phyloP scores from a whole-genome alignment of 2,888 invertebrate species.

The Corbicula japonica region DNA sequence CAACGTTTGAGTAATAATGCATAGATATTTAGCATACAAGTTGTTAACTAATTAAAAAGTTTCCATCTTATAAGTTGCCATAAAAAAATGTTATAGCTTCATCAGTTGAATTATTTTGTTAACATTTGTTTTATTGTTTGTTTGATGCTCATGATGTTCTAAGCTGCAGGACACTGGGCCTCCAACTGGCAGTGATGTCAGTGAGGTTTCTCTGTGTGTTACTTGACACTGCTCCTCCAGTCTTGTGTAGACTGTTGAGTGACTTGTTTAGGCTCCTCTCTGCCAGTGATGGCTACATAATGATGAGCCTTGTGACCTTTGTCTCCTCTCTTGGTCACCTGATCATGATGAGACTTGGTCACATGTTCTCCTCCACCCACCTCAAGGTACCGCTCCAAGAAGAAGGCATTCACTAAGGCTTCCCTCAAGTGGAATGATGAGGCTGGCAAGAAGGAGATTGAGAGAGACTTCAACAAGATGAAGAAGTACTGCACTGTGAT shows the following conservation, averaged over 20 bases:
- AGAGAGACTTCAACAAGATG: slow-evolving; percentile 98
- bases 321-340: slow-evolving; percentile 53
- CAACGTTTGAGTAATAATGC: too few relatives aligned
- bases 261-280: slow-evolving; percentile 67
- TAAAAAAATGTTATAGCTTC: too few relatives aligned
- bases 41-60: too few relatives aligned
- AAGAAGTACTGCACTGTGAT: slow-evolving; percentile 99
- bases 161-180: slow-evolving; percentile 27
- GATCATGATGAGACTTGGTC: slow-evolving; percentile 67
- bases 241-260: slow-evolving; percentile 46
- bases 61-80: too few relatives aligned
- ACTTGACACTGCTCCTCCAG: slow-evolving; percentile 46
- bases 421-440: slow-evolving; percentile 99
- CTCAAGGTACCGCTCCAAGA: slow-evolving; percentile 99
- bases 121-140: too few relatives aligned
- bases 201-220: slow-evolving; percentile 34
- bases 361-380: slow-evolving; percentile 29
- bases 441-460: slow-evolving; percentile 98
- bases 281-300: slow-evolving; percentile 34
- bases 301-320: slow-evolving; percentile 59
- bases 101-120: too few relatives aligned
- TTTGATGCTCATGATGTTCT: slow-evolving; percentile 8
- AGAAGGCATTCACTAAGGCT: slow-evolving; percentile 99
- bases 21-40: too few relatives aligned
- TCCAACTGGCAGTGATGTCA: slow-evolving; percentile 48